Conservation (phyloP, 92 coral and sea anemone species). For the Desmophyllum pertusum region DNA sequence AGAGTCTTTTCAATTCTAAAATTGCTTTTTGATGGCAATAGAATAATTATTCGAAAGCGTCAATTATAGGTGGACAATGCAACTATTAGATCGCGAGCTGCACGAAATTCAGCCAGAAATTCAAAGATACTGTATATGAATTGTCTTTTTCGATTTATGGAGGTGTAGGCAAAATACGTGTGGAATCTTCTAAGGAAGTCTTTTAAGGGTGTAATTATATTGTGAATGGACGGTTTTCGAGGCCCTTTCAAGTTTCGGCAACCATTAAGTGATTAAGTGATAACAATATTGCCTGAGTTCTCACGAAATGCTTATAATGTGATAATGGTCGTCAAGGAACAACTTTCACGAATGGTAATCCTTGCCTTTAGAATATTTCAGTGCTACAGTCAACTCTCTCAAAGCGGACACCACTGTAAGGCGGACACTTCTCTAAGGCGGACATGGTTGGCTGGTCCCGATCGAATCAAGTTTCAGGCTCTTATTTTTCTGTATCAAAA, state of each 20-base stretch:
- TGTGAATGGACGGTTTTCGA: neutral
- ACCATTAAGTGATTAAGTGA: neutral
- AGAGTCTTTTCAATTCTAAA: neutral
- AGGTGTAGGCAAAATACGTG: neutral
- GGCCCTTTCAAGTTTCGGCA: neutral
- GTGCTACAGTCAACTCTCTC: no score
- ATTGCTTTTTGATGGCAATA: constrained; percentile 11
- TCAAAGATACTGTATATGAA: neutral
- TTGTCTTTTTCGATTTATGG: neutral
- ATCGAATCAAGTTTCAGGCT: no score
- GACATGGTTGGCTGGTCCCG: no score
- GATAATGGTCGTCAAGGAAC: constrained; percentile 8
- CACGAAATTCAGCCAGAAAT: neutral
- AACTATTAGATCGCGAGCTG: neutral
- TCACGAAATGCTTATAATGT: constrained; percentile 12
- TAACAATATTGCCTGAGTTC: constrained; percentile 16
- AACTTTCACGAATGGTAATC: constrained; percentile 21
- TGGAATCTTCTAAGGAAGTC: constrained; percentile 24
- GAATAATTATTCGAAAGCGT: neutral
- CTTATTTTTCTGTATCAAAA: no score
- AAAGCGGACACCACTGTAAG: no score
- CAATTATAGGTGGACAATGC: neutral
- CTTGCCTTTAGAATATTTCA: neutral
- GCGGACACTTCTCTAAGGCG: no score
- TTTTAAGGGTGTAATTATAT: neutral